These are phyloP conservation scores for Drosophila planitibia DNA, from an alignment of 2,888 invertebrate species.

Conservation along the genomic window DNA sequence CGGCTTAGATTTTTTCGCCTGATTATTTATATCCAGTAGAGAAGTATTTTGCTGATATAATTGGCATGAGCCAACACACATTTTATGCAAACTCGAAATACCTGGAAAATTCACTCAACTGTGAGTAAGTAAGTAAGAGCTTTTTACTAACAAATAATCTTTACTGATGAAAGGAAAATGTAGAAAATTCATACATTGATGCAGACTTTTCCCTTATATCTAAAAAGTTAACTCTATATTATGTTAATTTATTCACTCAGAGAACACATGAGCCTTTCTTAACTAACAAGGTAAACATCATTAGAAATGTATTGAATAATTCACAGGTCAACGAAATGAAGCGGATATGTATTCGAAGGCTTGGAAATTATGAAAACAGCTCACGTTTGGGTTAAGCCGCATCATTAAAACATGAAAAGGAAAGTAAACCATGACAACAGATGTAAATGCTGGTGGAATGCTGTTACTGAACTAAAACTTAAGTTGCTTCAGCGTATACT, in stretches of 20 bases:
- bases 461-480: neutral
- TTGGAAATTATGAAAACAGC: neutral
- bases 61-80: neutral
- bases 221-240: neutral
- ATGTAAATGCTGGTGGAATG: neutral
- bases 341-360: neutral
- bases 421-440: neutral
- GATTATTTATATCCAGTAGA: conserved; percentile 1
- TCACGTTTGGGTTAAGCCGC: neutral
- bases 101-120: neutral
- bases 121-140: neutral
- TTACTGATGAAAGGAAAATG: neutral
- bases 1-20: conserved; percentile 33
- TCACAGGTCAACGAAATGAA: neutral
- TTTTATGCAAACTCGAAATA: neutral
- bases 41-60: neutral
- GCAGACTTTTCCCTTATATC: neutral
- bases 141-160: neutral
- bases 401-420: neutral
- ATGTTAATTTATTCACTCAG: conserved; percentile 1
- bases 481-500: neutral
- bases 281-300: conserved; percentile 5
- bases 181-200: neutral
- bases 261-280: neutral
- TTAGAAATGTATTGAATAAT: conserved; percentile 21